Evolutionary conservation across 1,140 invertebrate species (phyloP).

Genomic region (Solen grandis): DNA sequence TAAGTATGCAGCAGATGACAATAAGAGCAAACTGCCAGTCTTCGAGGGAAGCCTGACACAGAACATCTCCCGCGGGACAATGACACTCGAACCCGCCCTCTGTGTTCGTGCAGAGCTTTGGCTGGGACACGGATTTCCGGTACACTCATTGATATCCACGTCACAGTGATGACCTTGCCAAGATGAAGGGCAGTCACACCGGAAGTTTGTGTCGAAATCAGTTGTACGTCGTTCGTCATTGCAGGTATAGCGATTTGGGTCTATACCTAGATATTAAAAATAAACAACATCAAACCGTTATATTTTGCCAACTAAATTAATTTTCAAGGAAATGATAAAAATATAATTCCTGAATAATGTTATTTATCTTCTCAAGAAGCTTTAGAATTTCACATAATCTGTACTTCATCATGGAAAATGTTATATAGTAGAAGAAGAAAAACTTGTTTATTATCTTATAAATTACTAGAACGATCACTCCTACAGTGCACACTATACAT

Average conservation of each 20-base stretch:
- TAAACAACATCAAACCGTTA: too few species aligned
- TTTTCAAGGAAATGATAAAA: too few species aligned
- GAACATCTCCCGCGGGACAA: not conserved
- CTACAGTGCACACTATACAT: slow-evolving; percentile 2
- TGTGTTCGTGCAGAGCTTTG: slow-evolving; percentile 16
- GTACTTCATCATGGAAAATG: too few species aligned
- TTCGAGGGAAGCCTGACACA: not conserved
- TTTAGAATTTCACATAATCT: too few species aligned
- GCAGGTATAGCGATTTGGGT: slow-evolving; percentile 25
- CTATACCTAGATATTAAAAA: slow-evolving; percentile 15
- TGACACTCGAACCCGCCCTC: slow-evolving; percentile 16
- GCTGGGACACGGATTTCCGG: not conserved
- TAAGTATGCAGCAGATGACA: too few species aligned
- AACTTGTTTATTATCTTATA: too few species aligned
- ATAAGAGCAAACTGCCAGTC: not conserved
- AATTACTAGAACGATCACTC: too few species aligned
- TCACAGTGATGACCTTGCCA: slow-evolving; percentile 32
- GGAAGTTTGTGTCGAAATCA: slow-evolving; percentile 20
- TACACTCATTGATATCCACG: slow-evolving; percentile 19
- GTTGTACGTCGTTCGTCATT: slow-evolving; percentile 12
- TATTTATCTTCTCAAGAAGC: too few species aligned
- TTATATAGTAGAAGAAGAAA: too few species aligned
- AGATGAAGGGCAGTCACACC: slow-evolving; percentile 5
- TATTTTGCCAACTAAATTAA: too few species aligned
- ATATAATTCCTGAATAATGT: too few species aligned